These are phyloP conservation scores for Oryzias sinensis DNA, from an alignment of 2,797 vertebrate genomes.

Conservation along the genomic window DNA sequence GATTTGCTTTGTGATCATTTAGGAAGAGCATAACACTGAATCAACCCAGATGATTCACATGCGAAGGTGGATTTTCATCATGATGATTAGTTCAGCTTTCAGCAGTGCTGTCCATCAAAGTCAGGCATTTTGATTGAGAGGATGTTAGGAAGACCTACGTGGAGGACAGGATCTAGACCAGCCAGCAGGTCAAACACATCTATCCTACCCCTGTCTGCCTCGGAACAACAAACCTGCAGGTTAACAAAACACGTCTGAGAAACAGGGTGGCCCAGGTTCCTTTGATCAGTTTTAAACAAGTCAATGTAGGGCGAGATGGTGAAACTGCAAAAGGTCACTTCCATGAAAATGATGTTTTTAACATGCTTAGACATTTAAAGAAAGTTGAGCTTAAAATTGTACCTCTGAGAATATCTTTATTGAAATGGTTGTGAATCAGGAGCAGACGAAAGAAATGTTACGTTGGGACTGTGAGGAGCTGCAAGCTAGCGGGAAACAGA, in stretches of 20 bases:
- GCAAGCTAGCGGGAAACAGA: too few species aligned
- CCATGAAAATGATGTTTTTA: too few species aligned
- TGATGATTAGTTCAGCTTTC: conserved; percentile 2
- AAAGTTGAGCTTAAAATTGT: too few species aligned
- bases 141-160: conserved; percentile 20
- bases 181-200: conserved; percentile 51
- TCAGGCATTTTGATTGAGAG: not conserved
- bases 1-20: conserved; percentile 14
- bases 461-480: too few species aligned
- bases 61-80: conserved; percentile 18
- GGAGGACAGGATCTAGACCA: not conserved
- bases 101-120: not conserved
- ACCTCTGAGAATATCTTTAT: too few species aligned
- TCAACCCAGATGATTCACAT: not conserved
- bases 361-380: too few species aligned
- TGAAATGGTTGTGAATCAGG: too few species aligned
- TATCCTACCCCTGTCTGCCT: conserved; percentile 23
- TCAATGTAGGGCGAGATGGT: too few species aligned
- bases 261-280: too few species aligned
- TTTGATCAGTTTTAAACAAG: too few species aligned
- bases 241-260: conserved; percentile 19
- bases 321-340: too few species aligned
- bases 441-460: too few species aligned
- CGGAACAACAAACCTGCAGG: conserved; percentile 26
- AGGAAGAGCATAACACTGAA: not conserved